These are phyloP conservation scores for Burhinus oedicnemus DNA, from an alignment of 2,113 vertebrate genomes.

Conservation along the genomic window DNA sequence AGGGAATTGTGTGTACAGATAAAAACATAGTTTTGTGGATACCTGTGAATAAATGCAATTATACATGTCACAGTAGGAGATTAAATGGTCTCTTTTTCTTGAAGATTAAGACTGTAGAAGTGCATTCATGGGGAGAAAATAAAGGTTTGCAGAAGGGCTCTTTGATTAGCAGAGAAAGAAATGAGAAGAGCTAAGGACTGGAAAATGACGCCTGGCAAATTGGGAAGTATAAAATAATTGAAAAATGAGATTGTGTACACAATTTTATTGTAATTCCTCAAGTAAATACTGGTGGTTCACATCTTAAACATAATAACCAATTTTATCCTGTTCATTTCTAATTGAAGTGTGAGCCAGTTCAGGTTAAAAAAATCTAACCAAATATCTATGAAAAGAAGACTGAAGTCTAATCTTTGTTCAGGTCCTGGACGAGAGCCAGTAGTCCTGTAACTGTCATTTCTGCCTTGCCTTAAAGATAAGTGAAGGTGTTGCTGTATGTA, in stretches of 20 bases:
- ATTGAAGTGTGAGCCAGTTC: not conserved
- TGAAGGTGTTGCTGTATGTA: not conserved
- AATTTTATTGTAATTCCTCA: not conserved
- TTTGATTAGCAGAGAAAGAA: not conserved
- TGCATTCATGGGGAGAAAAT: conserved; percentile 51
- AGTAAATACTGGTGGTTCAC: not conserved
- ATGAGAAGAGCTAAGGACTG: not conserved
- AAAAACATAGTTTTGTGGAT: conserved; percentile 4
- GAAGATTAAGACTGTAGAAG: conserved; percentile 15
- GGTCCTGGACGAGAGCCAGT: not conserved
- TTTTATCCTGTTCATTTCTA: not conserved
- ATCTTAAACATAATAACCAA: not conserved
- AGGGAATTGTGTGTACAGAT: not conserved
- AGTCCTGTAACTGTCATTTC: not conserved
- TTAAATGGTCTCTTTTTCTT: conserved; percentile 24
- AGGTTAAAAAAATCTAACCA: not conserved
- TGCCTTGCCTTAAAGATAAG: not conserved
- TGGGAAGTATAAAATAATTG: conserved; percentile 18
- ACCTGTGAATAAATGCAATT: conserved; percentile 47
- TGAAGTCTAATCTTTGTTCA: not conserved
- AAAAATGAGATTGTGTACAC: not conserved
- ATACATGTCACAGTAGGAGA: not conserved
- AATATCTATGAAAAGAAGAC: not conserved
- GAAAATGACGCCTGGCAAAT: conserved; percentile 17
- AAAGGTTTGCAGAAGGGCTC: not conserved